Evolutionary conservation across 2,797 vertebrate genomes (phyloP), one percentile per base, ranked within the genome.

Genomic region (Odontamblyopus lacepedii): DNA sequence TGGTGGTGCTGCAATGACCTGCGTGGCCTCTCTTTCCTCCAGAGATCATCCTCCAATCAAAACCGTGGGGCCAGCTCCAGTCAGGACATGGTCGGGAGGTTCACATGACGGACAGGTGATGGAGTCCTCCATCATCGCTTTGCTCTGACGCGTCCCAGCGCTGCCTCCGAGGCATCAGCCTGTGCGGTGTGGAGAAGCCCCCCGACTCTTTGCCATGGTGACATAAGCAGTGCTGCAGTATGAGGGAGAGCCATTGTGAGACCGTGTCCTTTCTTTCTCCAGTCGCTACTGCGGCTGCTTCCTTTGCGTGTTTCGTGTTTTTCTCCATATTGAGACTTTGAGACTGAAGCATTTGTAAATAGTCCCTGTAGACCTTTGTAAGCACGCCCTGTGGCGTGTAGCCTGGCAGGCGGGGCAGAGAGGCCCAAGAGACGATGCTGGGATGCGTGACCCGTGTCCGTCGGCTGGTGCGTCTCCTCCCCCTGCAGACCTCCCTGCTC

Each of bases 381-480:
- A 78, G 48, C 69, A 56, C 70, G 35, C 85, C 84, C 85, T 66
- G 56, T 73, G 83, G 87, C 69, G 85, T 77, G 80, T 89, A 81
- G 85, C 85, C 79, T 82, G 85, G 83, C 85, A 75, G 50, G 77
- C 69, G 84, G 87, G 87, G 83, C 73, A 76, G 86, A 80, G 85
- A 53, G 79, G 83, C 76, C 92, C 83, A 95, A 93, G 94, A 98
- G 94, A 99, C 95, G 96, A 96, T 95, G 94, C 93, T 96, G 93
- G 93, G 92, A 92, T 95, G 96, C 90, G 94, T 92, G 90, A 87
- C 95, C 41, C 95, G 95, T 89, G 85, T 96, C 79, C 95, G 96
- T 87, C 96, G 98, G 92, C 92, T 96, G 87, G 95, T 96, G 95
- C 96, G 98, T 92, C 96, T 97, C 85, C 95, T 96, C 85, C 97